Conservation (phyloP, 2,888 invertebrate genomes). For the Leptinotarsa peninsularis region DNA sequence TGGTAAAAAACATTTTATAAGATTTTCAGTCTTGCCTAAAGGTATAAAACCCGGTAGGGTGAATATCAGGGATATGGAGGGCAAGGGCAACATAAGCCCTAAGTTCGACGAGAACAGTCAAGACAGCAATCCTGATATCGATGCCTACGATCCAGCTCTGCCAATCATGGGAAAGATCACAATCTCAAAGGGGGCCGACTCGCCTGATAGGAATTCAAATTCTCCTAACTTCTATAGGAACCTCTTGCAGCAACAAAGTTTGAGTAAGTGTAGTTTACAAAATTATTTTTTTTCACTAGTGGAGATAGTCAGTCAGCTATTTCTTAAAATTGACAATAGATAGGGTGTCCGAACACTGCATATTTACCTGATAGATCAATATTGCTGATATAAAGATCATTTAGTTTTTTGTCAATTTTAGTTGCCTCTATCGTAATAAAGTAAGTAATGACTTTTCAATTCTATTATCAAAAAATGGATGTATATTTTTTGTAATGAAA, state of each 20-base stretch:
- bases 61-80: constrained; percentile 80
- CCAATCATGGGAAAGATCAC: constrained; percentile 47
- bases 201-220: constrained; percentile 61
- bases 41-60: constrained; percentile 79
- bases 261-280: constrained; percentile 57
- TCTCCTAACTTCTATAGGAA: constrained; percentile 61
- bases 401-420: too few relatives aligned
- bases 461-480: too few relatives aligned
- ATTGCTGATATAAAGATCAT: too few relatives aligned
- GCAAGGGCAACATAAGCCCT: constrained; percentile 56
- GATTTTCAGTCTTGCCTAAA: constrained; percentile 83
- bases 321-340: too few relatives aligned
- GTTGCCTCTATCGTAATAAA: too few relatives aligned
- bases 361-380: too few relatives aligned
- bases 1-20: constrained; percentile 82
- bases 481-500: too few relatives aligned
- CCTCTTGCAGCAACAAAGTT: constrained; percentile 58
- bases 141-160: constrained; percentile 58
- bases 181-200: constrained; percentile 42
- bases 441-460: too few relatives aligned
- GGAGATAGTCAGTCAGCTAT: too few relatives aligned
- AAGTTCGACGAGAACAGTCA: constrained; percentile 54
- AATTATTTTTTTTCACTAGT: too few relatives aligned
- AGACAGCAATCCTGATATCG: constrained; percentile 43
- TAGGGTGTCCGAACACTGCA: too few relatives aligned